Evolutionary conservation across 1,140 invertebrate species (phyloP).

Genomic region (Bombus superbus): DNA sequence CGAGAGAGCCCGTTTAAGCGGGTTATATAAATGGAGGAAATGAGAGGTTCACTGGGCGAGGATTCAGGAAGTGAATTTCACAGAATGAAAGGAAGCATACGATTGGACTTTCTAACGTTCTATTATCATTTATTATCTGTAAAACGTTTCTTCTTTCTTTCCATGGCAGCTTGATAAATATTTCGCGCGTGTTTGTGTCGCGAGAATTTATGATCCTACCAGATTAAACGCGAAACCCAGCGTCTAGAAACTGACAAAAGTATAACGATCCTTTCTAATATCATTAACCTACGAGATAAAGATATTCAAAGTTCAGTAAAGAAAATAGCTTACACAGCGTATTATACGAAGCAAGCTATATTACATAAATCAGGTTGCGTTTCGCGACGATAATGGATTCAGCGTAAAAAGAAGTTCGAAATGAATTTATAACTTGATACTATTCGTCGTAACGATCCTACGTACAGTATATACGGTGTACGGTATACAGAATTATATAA

Average conservation of each 20-base stretch:
- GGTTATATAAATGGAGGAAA: slow-evolving; percentile 4
- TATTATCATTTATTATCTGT: slow-evolving; percentile 2
- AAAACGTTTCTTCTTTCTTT: not conserved
- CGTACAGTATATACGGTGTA: too few relatives aligned
- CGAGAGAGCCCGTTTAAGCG: not conserved
- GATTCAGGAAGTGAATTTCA: slow-evolving; percentile 4
- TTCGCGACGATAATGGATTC: too few relatives aligned
- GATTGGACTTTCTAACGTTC: slow-evolving; percentile 9
- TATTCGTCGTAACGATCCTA: not conserved
- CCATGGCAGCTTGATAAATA: not conserved
- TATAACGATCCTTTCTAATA: not conserved
- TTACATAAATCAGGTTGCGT: too few relatives aligned
- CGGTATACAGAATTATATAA: not conserved
- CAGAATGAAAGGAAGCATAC: not conserved
- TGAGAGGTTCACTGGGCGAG: not conserved
- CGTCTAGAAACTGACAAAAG: not conserved
- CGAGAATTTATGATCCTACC: not conserved
- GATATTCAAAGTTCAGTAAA: not conserved
- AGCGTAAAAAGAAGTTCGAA: not conserved
- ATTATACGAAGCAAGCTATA: not conserved
- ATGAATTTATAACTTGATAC: not conserved
- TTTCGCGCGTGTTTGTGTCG: not conserved
- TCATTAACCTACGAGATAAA: not conserved
- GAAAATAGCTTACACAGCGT: not conserved
- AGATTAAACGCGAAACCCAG: too few relatives aligned